phyloP scores from a whole-genome alignment of 2,797 vertebrate species.

The Glossophaga mutica region DNA sequence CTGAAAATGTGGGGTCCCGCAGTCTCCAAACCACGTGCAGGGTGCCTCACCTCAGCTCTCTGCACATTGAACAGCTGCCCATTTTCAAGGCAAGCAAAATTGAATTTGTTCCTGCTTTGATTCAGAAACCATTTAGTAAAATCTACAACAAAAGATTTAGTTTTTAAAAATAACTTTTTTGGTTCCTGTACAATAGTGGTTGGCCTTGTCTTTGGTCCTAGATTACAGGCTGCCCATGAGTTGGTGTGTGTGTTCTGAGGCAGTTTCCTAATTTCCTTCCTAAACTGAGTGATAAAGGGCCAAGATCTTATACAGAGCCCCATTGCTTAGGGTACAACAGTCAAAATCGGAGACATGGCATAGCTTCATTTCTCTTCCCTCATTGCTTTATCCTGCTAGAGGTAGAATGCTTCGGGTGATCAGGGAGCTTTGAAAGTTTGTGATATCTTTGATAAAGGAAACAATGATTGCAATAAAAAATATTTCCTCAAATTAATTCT shows the following conservation, averaged over 20 bases:
- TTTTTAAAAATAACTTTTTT: background rate
- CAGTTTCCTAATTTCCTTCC: background rate
- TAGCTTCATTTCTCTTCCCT: background rate
- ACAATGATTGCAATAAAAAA: background rate
- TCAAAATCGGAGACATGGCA: background rate
- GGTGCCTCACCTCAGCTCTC: background rate
- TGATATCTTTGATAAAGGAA: background rate
- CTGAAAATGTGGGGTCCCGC: background rate
- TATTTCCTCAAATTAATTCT: background rate
- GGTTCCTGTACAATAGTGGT: fast-evolving
- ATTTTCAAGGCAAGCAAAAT: constrained; percentile 45
- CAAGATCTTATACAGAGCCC: background rate
- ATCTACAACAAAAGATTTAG: background rate
- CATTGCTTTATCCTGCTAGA: background rate
- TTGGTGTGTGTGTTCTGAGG: background rate
- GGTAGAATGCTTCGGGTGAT: background rate
- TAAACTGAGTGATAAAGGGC: background rate
- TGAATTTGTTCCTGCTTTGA: background rate
- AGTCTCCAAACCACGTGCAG: constrained; percentile 9
- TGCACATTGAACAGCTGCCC: constrained; percentile 48
- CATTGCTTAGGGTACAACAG: background rate
- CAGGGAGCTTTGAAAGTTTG: background rate
- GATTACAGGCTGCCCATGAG: too few relatives aligned
- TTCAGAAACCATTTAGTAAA: background rate
- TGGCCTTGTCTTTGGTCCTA: background rate